These are phyloP conservation scores for Ischnus inquisitorius DNA, from an alignment of 2,888 invertebrate genomes.

Conservation along the genomic window DNA sequence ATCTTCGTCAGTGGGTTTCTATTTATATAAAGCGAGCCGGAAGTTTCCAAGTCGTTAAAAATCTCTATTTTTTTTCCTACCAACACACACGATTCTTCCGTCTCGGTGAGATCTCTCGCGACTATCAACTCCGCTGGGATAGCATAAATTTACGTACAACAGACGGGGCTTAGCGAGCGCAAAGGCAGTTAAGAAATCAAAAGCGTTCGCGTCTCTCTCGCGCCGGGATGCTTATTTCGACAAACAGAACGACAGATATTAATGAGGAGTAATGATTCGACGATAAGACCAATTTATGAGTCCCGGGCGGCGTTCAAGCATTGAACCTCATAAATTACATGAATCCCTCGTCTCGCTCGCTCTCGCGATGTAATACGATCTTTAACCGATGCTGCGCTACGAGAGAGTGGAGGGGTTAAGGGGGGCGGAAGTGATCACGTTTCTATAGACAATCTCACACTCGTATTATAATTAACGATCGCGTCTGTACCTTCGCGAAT, in stretches of 20 bases:
- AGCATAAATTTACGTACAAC: conserved; percentile 59
- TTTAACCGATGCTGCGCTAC: conserved; percentile 19
- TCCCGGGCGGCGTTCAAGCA: conserved; percentile 29
- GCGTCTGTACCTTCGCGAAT: conserved; percentile 6
- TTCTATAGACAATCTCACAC: conserved; percentile 7
- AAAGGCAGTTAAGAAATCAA: conserved; percentile 54
- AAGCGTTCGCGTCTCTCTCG: conserved; percentile 16
- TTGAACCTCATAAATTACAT: conserved; percentile 58
- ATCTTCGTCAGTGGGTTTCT: conserved; percentile 40
- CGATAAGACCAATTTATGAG: conserved; percentile 63
- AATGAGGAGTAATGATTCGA: conserved; percentile 64
- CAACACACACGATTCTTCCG: conserved; percentile 27
- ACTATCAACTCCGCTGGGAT: conserved; percentile 37
- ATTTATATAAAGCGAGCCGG: conserved; percentile 32
- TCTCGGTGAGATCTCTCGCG: conserved; percentile 22
- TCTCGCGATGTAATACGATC: conserved; percentile 43
- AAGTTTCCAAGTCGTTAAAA: conserved; percentile 44
- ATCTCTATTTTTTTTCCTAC: conserved; percentile 13
- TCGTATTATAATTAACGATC: conserved; percentile 28
- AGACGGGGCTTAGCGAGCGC: conserved; percentile 24
- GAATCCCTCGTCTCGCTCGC: conserved; percentile 35
- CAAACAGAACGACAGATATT: conserved; percentile 63
- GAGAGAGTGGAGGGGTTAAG: neutral
- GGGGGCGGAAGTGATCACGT: conserved; percentile 49
- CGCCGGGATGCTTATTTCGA: conserved; percentile 45